Conservation (phyloP, 2,888 invertebrate species). For the Gari tellinella region DNA sequence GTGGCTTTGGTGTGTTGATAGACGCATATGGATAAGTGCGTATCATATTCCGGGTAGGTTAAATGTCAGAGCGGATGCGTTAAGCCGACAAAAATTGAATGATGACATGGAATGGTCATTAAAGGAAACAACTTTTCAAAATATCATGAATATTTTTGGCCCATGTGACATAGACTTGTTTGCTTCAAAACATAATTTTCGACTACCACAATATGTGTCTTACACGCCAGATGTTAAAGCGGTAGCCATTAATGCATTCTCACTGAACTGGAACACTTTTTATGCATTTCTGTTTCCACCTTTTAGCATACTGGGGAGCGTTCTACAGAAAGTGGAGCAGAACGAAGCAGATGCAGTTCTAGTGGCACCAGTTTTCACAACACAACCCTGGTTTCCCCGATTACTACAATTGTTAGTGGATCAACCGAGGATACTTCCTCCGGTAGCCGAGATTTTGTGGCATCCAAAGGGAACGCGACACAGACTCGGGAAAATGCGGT, state of each 20-base stretch:
- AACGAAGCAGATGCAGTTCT: not conserved
- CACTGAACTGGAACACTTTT: too few species aligned
- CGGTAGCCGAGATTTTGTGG: slow-evolving; percentile 1
- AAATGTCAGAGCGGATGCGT: slow-evolving; percentile 20
- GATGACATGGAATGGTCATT: slow-evolving; percentile 32
- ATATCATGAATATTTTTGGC: too few species aligned
- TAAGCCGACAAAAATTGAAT: slow-evolving; percentile 16
- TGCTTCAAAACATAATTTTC: too few species aligned
- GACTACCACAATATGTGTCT: too few species aligned
- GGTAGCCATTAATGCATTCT: too few species aligned
- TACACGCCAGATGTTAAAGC: too few species aligned
- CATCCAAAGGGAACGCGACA: not conserved
- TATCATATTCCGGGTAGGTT: too few species aligned
- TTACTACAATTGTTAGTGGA: not conserved
- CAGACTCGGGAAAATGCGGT: slow-evolving; percentile 1
- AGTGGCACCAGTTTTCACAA: too few species aligned
- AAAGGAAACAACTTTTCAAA: too few species aligned
- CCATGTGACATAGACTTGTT: too few species aligned
- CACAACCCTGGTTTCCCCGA: not conserved
- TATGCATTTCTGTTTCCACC: too few species aligned
- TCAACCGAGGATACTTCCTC: not conserved
- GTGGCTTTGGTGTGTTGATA: slow-evolving; percentile 35
- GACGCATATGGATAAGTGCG: slow-evolving; percentile 33
- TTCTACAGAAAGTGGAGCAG: not conserved
- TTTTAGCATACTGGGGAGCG: slow-evolving; percentile 9